These are phyloP conservation scores for Lathronympha strigana DNA, from an alignment of 2,888 invertebrate species.

Conservation along the genomic window DNA sequence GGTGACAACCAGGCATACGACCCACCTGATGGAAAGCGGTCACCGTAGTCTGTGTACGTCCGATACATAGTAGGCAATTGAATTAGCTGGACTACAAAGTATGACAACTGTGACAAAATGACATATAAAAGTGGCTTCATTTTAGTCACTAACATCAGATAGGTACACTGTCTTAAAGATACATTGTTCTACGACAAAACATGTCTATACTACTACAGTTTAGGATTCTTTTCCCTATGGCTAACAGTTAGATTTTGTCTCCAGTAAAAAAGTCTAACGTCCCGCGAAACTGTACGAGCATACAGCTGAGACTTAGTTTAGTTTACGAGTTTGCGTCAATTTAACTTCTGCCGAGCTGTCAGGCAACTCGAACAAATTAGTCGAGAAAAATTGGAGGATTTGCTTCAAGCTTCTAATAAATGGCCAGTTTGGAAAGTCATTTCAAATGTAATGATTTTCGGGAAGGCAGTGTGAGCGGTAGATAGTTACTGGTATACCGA, in stretches of 20 bases:
- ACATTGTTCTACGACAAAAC: no score
- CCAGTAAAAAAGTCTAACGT: slow-evolving; percentile 13
- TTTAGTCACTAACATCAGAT: no score
- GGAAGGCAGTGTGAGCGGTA: neutral
- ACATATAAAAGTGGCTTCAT: no score
- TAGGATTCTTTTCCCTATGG: neutral
- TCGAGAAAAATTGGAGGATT: slow-evolving; percentile 38
- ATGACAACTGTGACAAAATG: no score
- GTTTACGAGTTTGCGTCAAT: slow-evolving; percentile 38
- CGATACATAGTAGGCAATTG: no score
- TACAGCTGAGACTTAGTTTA: slow-evolving; percentile 25
- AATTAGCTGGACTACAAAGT: no score
- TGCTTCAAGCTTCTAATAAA: slow-evolving; percentile 35
- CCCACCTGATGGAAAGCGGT: no score
- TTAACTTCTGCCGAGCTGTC: slow-evolving; percentile 38
- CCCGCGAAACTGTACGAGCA: slow-evolving; percentile 6
- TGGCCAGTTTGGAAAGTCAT: slow-evolving; percentile 32
- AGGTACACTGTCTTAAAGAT: no score
- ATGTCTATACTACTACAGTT: no score
- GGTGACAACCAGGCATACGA: no score
- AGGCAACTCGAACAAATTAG: slow-evolving; percentile 36
- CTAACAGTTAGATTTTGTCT: neutral
- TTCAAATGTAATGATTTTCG: slow-evolving; percentile 21
- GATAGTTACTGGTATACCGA: no score
- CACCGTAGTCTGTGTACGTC: no score